A percentile compares a stretch with the other conserved stretches of the same genome.
Conservation (phyloP, 2,113 vertebrate genomes). For the Sisor rabdophorus region DNA sequence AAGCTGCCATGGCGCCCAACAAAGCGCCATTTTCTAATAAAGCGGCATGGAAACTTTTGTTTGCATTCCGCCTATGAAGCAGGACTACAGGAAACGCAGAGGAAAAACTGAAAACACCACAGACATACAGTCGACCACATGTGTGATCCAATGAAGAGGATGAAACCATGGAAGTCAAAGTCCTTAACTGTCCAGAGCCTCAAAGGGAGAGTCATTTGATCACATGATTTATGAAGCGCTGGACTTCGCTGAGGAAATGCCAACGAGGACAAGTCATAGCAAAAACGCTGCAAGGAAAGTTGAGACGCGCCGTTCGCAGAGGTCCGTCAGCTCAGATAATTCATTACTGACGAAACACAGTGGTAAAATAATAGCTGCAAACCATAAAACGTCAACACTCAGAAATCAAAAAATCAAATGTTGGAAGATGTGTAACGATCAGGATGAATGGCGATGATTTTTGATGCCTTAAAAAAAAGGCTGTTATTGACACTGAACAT, state of each 20-base stretch:
- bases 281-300: not conserved
- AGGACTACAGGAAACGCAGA: not conserved
- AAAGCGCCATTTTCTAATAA: not conserved
- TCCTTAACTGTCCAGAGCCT: conserved; percentile 11
- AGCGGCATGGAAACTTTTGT: not conserved
- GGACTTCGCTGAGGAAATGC: conserved; percentile 47
- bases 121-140: not conserved
- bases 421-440: too few species aligned
- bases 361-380: not conserved
- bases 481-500: too few species aligned
- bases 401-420: too few species aligned
- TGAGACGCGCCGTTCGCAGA: not conserved
- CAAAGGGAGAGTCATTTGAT: conserved; percentile 27
- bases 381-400: too few species aligned
- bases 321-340: not conserved
- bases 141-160: conserved; percentile 21
- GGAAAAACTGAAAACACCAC: not conserved
- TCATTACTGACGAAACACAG: not conserved
- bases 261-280: conserved; percentile 34
- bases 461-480: too few species aligned
- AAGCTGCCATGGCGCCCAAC: too few species aligned
- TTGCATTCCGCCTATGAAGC: not conserved
- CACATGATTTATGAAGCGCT: conserved; percentile 22
- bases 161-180: conserved; percentile 18
- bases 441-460: too few species aligned